Percentiles rank a stretch among this genome's conserved stretches.
Conservation (phyloP, 2,113 vertebrate species). For the Deroptyus accipitrinus region DNA sequence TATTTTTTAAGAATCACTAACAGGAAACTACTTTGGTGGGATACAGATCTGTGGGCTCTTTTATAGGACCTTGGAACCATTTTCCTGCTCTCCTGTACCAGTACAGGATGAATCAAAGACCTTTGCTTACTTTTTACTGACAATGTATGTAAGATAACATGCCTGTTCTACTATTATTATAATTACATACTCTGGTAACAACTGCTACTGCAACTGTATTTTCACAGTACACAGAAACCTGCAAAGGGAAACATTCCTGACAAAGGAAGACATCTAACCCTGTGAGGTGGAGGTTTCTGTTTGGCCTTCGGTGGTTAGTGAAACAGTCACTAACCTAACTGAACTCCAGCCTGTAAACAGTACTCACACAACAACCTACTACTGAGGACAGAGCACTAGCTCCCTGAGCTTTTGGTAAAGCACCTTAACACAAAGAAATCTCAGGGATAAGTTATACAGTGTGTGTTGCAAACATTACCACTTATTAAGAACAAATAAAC, state of each 20-base stretch:
- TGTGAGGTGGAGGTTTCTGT: neutral
- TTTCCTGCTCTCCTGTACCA: neutral
- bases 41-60: neutral
- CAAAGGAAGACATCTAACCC: neutral
- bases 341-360: neutral
- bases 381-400: neutral
- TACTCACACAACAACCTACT: neutral
- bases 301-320: neutral
- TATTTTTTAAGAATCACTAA: neutral
- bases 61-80: neutral
- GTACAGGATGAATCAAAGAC: neutral
- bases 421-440: neutral
- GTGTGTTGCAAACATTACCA: neutral
- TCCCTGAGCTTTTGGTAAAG: neutral
- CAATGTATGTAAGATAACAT: rapidly evolving
- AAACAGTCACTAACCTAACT: neutral
- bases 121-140: neutral
- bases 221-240: neutral
- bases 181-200: neutral
- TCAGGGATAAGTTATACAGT: neutral
- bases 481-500: neutral
- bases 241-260: neutral
- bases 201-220: neutral
- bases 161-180: neutral
- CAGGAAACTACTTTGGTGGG: neutral